A percentile compares a stretch with the other conserved stretches of the same genome.
Conservation (phyloP, 2,797 vertebrate species). For the Danio aesculapii region DNA sequence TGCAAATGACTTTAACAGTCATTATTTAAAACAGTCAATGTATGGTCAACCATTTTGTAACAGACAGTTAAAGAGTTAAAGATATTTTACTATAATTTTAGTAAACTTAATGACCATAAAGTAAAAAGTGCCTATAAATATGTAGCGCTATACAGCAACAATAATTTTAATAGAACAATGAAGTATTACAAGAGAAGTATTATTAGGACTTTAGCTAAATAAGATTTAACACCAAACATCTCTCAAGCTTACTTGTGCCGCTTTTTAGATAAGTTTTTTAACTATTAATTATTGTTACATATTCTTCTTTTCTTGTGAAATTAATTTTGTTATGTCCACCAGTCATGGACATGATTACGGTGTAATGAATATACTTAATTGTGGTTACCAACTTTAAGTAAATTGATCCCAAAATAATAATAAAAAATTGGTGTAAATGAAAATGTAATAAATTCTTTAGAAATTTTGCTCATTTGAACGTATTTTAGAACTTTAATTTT, state of each 20-base stretch:
- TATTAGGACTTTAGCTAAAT: not conserved
- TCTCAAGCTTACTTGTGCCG: not conserved
- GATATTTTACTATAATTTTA: too few species aligned
- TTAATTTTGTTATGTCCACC: slow-evolving; percentile 14
- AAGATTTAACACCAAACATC: not conserved
- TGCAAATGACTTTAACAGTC: too few species aligned
- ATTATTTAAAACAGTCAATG: too few species aligned
- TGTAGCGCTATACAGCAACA: not conserved
- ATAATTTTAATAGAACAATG: not conserved
- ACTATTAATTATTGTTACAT: not conserved
- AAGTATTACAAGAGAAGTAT: not conserved
- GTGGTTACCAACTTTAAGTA: too few species aligned
- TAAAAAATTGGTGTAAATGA: too few species aligned
- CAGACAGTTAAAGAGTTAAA: too few species aligned
- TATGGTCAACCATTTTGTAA: too few species aligned
- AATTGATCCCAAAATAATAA: too few species aligned
- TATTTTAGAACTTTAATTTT: too few species aligned
- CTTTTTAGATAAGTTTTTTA: not conserved
- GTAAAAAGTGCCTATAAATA: not conserved
- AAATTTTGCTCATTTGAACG: too few species aligned
- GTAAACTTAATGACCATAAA: too few species aligned
- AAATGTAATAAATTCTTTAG: too few species aligned
- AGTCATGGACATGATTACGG: slow-evolving; percentile 18
- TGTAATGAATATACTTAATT: slow-evolving; percentile 16
- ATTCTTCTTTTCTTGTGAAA: not conserved